Evolutionary conservation across 2,113 vertebrate species (phyloP).

Genomic region (Plectropomus leopardus): DNA sequence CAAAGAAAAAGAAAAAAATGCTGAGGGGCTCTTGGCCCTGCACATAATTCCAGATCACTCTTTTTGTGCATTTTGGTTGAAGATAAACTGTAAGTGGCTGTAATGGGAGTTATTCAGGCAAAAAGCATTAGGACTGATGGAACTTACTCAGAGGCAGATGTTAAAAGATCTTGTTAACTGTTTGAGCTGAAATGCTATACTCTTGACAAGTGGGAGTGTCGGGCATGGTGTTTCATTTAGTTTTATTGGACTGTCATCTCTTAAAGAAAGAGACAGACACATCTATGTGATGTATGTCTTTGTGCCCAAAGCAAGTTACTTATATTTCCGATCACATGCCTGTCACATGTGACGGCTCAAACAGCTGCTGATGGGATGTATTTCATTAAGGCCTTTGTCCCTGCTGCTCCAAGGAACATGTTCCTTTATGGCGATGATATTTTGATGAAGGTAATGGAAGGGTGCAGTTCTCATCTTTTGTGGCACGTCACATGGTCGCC

Average conservation of each 20-base stretch:
- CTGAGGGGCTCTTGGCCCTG: neutral
- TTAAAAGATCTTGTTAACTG: neutral
- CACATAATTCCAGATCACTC: conserved; percentile 16
- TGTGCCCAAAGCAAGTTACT: neutral
- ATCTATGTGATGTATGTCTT: neutral
- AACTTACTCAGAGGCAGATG: neutral
- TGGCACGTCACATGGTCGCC: neutral
- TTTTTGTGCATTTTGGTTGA: neutral
- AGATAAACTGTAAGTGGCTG: conserved; percentile 28
- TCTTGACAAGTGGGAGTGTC: neutral
- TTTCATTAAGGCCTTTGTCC: neutral
- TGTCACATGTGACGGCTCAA: neutral
- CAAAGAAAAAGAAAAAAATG: conserved; percentile 27
- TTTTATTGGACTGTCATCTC: neutral
- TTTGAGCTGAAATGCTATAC: fast-evolving
- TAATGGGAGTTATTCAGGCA: conserved; percentile 19
- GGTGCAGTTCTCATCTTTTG: neutral
- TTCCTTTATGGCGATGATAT: neutral
- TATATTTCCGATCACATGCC: neutral
- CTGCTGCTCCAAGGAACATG: neutral
- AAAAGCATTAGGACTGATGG: conserved; percentile 15
- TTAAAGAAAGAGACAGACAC: neutral
- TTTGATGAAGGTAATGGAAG: neutral
- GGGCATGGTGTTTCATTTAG: neutral
- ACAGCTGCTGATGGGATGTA: neutral